These are phyloP conservation scores for Anas bahamensis DNA, from an alignment of 2,797 vertebrate genomes.

Conservation along the genomic window DNA sequence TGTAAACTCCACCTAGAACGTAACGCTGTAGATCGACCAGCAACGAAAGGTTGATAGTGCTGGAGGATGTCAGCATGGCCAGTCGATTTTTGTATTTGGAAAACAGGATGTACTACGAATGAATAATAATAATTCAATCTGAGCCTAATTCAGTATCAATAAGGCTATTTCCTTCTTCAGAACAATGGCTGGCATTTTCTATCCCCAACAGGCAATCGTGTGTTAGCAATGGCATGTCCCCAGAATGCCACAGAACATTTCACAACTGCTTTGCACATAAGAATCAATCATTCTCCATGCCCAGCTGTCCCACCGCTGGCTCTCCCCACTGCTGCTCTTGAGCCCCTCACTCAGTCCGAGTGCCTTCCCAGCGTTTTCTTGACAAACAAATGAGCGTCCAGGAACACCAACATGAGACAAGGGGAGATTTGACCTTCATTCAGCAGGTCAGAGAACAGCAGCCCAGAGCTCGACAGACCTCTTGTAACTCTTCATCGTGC, in stretches of 20 bases:
- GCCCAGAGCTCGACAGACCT: neutral
- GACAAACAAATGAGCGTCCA: constrained; percentile 37
- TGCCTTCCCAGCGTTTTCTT: constrained; percentile 21
- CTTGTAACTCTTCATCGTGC: neutral
- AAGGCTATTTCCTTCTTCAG: constrained; percentile 69
- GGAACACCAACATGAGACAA: neutral
- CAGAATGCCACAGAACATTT: constrained; percentile 66
- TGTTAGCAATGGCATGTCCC: constrained; percentile 69
- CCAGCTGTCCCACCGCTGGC: constrained; percentile 44
- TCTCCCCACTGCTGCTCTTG: neutral
- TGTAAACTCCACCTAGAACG: neutral
- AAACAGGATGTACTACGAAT: constrained; percentile 40
- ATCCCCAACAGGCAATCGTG: constrained; percentile 60
- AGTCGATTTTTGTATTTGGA: constrained; percentile 32
- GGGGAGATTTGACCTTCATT: constrained; percentile 5
- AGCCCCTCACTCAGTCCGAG: constrained; percentile 15
- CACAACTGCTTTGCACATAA: constrained; percentile 63
- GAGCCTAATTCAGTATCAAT: constrained; percentile 64
- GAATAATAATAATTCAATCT: constrained; percentile 60
- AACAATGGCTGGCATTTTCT: constrained; percentile 71
- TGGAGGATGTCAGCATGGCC: neutral
- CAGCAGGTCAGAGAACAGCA: neutral
- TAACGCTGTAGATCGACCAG: neutral
- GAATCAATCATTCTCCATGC: constrained; percentile 55
- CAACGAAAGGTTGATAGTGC: neutral